These are phyloP conservation scores for Timema podura DNA, from an alignment of 2,888 invertebrate genomes.

Conservation along the genomic window DNA sequence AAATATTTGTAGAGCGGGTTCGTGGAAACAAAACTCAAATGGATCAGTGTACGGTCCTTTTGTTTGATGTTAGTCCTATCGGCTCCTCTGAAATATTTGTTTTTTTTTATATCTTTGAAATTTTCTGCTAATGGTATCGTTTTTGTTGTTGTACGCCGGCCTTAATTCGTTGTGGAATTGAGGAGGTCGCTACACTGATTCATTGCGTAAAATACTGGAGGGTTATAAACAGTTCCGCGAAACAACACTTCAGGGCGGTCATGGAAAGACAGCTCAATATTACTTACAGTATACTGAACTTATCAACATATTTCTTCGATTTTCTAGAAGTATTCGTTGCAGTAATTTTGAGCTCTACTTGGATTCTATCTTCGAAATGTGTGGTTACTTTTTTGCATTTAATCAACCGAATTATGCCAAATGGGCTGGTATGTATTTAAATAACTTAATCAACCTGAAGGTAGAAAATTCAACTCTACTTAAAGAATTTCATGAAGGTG, in stretches of 20 bases:
- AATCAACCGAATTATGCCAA: not conserved
- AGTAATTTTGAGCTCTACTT: not conserved
- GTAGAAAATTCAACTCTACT: too few relatives aligned
- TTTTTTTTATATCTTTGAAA: too few relatives aligned
- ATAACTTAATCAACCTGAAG: not conserved
- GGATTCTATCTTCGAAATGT: not conserved
- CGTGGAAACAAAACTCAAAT: too few relatives aligned
- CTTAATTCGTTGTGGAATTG: too few relatives aligned
- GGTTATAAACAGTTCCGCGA: not conserved
- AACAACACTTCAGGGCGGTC: not conserved
- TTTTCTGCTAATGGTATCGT: too few relatives aligned
- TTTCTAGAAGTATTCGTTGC: not conserved
- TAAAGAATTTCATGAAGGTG: slow-evolving; percentile 25
- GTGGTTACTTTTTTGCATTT: not conserved
- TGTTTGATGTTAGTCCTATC: too few relatives aligned
- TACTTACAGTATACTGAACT: not conserved
- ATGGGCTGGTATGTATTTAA: not conserved
- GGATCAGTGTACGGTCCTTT: too few relatives aligned
- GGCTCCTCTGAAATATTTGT: too few relatives aligned
- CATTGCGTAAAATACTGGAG: not conserved
- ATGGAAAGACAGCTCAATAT: not conserved
- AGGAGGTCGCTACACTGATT: too few relatives aligned
- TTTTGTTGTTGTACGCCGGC: too few relatives aligned
- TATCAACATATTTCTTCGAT: too few relatives aligned
- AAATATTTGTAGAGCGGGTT: too few relatives aligned